Evolutionary conservation across 2,888 invertebrate genomes (phyloP), one percentile per base, ranked within the genome.

Genomic region (Synergus itoensis): DNA sequence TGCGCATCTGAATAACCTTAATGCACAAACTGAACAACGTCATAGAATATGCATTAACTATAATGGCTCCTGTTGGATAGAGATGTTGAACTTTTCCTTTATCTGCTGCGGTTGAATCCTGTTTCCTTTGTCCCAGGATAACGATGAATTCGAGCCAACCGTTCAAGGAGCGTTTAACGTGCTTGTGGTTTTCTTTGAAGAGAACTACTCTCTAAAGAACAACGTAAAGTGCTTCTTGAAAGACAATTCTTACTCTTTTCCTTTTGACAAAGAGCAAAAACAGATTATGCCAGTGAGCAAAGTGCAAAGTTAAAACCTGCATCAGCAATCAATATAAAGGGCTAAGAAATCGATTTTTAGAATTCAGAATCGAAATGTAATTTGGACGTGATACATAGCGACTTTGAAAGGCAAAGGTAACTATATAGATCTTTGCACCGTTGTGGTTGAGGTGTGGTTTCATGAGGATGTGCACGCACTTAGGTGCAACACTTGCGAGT

Each of bases 151-250:
- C 48, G 73, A 36, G 36, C 73, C 48, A 28, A 16, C 48, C 69
- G 69, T 69, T 48, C 69, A 69, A 69, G 69, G 48, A 69, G 16
- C 69, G 28, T 73, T 73, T 53, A 73, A 73, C 73, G 53, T 53
- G 53, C 73, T 62, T 73, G 53, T 73, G 53, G 73, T 73, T 73
- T 73, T 73, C 73, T 73, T 73, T 73, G 73, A 73, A 73, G 73
- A 73, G n/a, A 73, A 53, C 53, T 73, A n/a, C 73, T 73, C 28
- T 48, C 48, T 53, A 53, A 73, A 73, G 73, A 73, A n/a, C 36
- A 53, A 53, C 48, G 3, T 73, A 73, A 73, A 73, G 73, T 73
- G 73, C 73, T 73, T 40, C 36, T 73, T 53, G 12, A 73, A 53
- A 73, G 53, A 73, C 73, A 53, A 53, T 53, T 73, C 48, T 36